These are phyloP conservation scores for Rhinogobio ventralis DNA, from an alignment of 2,797 vertebrate genomes.

Conservation along the genomic window DNA sequence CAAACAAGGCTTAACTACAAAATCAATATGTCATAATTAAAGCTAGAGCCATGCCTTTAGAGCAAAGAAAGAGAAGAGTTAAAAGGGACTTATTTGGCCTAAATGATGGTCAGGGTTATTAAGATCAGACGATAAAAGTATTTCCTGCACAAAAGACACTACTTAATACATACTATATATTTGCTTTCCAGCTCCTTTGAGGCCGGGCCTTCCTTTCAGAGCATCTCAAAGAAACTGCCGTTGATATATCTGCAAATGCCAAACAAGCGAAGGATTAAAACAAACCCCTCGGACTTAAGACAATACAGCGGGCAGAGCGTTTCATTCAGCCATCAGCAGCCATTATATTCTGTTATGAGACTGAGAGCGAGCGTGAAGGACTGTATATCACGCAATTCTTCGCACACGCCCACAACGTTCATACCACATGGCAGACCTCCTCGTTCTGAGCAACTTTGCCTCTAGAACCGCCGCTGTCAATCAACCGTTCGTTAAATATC, in stretches of 20 bases:
- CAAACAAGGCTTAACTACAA: slow-evolving; percentile 89
- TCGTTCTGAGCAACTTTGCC: too few relatives aligned
- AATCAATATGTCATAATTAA: slow-evolving; percentile 89
- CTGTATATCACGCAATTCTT: too few relatives aligned
- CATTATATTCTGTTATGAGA: background rate
- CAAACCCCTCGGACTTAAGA: slow-evolving; percentile 10
- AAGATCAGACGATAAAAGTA: slow-evolving; percentile 82
- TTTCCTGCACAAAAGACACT: slow-evolving; percentile 67
- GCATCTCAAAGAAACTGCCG: slow-evolving; percentile 59
- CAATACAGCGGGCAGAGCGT: background rate
- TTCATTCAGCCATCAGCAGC: background rate
- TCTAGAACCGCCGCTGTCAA: too few relatives aligned
- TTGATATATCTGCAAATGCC: slow-evolving; percentile 50
- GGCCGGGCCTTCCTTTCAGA: slow-evolving; percentile 52
- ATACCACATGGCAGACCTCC: too few relatives aligned
- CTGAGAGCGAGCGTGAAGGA: background rate
- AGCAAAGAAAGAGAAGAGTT: slow-evolving; percentile 68
- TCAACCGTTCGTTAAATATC: too few relatives aligned
- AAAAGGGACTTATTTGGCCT: slow-evolving; percentile 80
- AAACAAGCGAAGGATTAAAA: slow-evolving; percentile 26
- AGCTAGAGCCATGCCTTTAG: slow-evolving; percentile 74
- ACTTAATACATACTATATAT: slow-evolving; percentile 64
- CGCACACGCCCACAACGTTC: too few relatives aligned
- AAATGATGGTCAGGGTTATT: slow-evolving; percentile 86
- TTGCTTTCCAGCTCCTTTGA: slow-evolving; percentile 55